Base-by-base conservation (phyloP, 2,888 invertebrate species). In the Malacosoma neustria region DNA sequence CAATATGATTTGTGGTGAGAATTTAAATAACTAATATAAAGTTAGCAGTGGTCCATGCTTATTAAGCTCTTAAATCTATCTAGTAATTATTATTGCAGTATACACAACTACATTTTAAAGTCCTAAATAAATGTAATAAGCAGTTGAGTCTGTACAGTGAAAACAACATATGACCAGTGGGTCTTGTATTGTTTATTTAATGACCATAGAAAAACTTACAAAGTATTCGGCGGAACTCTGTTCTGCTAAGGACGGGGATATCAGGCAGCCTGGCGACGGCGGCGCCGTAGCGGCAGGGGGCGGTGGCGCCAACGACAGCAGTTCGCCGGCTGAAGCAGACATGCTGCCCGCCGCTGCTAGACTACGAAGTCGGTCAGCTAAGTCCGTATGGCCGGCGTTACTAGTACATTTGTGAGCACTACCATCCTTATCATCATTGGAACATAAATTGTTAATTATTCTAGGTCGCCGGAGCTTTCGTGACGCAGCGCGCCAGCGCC, bases 401-500 rank as follows among this genome's bases (percentile, higher is more conserved):
- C 58, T 55, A 11, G 49, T 51, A n/a, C n/a, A n/a, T 39, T 67
- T 70, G 34, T 51, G 55, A 4, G 48, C 42, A 35, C 57, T 59
- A 11, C 65, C 56, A 2, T 70, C 69, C 39, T 70, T 69, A 32
- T 70, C 71, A 15, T 68, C 72, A 31, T 57, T 61, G 3, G 69
- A 65, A 49, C 69, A 72, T 38, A 84, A 68, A 45, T 88, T 87
- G 54, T 88, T 85, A 35, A 87, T 87, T 30, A 70, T 87, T 49
- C 72, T 64, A 46, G 66, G 88, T 49, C 69, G 79, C 1, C 84
- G 76, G 29, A 88, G 66, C 51, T 87, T 84, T 33, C 88, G 68
- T 11, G 87, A 80, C 2, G 87, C 79, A 33, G 87, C 87, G 29
- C 86, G 80, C 72, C 87, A 85, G 33, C 85, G 62, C 44, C 82